Base-by-base conservation (phyloP, 1,140 invertebrate genomes). In the Meloidogyne chitwoodi region DNA sequence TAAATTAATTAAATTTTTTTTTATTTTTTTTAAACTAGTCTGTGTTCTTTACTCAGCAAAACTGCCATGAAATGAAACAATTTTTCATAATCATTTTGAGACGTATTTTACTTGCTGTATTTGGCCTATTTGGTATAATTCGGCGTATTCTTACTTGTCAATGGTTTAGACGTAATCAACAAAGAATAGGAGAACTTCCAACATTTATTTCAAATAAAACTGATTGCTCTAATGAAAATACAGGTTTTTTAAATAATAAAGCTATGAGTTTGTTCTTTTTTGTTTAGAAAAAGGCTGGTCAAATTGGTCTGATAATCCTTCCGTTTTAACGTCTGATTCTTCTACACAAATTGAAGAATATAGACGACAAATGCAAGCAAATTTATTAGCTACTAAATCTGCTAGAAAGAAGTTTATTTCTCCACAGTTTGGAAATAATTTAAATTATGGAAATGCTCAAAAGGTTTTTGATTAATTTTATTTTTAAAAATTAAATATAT, bases 141-240 rank as follows among this genome's bases (percentile, higher is more conserved):
- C 16, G 48, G n/a, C 48, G 48, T 56, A n/a, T 56, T n/a, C n/a
- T 70, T n/a, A 41, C 68, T 16, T 70, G 68, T 61, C 68, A 61
- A 56, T 70, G 44, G 26, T n/a, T 70, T 14, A 26, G 68, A 19
- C 68, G 29, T 24, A 26, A 31, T 29, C 31, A 70, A 48, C 26
- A 70, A 56, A 24, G 68, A 14, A 70, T 70, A 16, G 68, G 68
- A 27, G 68, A 70, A 70, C 61, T 70, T 44, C 68, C 68, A 41
- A 56, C 29, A 29, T 26, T 70, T 29, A 61, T 70, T 14, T 6
- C 34, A 2, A 70, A n/a, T 2, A 29, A 26, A n/a, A 27, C 34
- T 8, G 61, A 70, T 6, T n/a, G 6, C 10, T 6, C n/a, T n/a
- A 56, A n/a, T 56, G 48, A 56, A 56, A n/a, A n/a, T 56, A 6